phyloP scores from a whole-genome alignment of 1,140 invertebrate species.

The Druon quercuslanigerum region DNA sequence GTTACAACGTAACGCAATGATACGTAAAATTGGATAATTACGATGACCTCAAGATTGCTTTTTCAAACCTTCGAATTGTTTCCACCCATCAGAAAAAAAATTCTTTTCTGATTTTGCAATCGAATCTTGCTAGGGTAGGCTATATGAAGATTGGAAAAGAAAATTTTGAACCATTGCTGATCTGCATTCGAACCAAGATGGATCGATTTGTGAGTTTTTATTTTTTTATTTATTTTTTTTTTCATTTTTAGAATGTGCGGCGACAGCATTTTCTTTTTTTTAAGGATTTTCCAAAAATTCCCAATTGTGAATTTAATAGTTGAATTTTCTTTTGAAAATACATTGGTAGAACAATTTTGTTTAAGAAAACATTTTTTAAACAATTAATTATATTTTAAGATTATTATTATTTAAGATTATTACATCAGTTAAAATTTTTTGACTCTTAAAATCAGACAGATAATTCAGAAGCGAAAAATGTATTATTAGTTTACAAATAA shows the following conservation, averaged over 20 bases:
- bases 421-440: too few relatives aligned
- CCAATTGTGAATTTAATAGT: too few relatives aligned
- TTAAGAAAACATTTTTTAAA: too few relatives aligned
- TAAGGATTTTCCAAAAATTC: too few relatives aligned
- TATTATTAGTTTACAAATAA: too few relatives aligned
- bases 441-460: too few relatives aligned
- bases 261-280: too few relatives aligned
- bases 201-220: background rate
- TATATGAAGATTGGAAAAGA: background rate
- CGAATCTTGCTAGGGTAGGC: background rate
- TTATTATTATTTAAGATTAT: too few relatives aligned
- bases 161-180: background rate
- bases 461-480: too few relatives aligned
- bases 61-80: background rate
- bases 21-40: background rate
- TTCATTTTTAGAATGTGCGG: background rate
- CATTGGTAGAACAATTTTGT: too few relatives aligned
- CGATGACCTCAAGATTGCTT: background rate
- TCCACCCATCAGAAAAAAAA: background rate
- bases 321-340: too few relatives aligned
- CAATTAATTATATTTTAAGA: too few relatives aligned
- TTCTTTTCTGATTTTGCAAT: constrained; percentile 1
- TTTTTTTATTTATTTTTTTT: background rate
- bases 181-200: background rate
- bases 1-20: background rate